phyloP scores from a whole-genome alignment of 2,888 invertebrate species.

The Trichogramma evanescens region DNA sequence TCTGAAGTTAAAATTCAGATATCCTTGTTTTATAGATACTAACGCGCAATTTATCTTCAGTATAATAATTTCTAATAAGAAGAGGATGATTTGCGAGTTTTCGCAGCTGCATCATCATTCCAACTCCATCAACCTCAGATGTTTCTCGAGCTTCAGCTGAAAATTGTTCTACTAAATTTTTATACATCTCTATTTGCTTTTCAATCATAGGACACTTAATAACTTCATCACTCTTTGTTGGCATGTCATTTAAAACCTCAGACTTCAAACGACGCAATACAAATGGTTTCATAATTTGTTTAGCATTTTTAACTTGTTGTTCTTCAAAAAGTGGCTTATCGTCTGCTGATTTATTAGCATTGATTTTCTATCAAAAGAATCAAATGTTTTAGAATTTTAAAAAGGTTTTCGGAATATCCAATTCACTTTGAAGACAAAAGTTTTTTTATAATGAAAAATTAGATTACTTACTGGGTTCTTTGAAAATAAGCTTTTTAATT shows the following conservation, averaged over 20 bases:
- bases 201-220: conserved; percentile 63
- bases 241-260: conserved; percentile 80
- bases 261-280: conserved; percentile 79
- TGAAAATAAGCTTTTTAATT: conserved; percentile 80
- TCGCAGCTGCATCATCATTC: conserved; percentile 86
- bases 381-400: conserved; percentile 1
- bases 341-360: conserved; percentile 49
- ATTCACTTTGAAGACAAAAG: conserved; percentile 16
- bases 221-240: conserved; percentile 70
- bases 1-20: not conserved
- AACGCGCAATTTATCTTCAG: conserved; percentile 53
- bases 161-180: conserved; percentile 56
- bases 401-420: not conserved
- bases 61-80: conserved; percentile 69
- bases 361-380: conserved; percentile 47
- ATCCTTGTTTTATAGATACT: conserved; percentile 8
- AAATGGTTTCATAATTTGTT: conserved; percentile 93
- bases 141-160: conserved; percentile 37
- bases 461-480: conserved; percentile 58
- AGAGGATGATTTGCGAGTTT: conserved; percentile 92
- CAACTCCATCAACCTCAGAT: conserved; percentile 36
- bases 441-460: conserved; percentile 13
- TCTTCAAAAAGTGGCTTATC: conserved; percentile 77
- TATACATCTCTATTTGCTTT: conserved; percentile 69
- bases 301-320: conserved; percentile 85